Base-by-base conservation (phyloP, 2,888 invertebrate genomes). In the Tipula vernalis region DNA sequence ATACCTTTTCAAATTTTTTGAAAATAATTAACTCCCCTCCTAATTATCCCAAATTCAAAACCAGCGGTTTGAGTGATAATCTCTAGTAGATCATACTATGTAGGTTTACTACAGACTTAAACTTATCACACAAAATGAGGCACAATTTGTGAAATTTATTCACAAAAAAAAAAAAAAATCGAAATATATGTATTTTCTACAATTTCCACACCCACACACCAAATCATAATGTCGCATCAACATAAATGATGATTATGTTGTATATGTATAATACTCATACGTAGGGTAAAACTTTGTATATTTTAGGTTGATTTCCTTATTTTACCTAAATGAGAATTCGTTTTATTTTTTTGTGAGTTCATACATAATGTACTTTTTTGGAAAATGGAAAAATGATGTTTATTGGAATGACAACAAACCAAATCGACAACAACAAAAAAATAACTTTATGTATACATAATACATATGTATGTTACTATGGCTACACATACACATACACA, bases 331-430 rank as follows among this genome's bases (percentile, higher is more conserved):
- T 28, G 71, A 71, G 28, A 71, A 71, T 71, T 71, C 71, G 28
- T 71, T 71, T 71, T 28, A 28, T 10, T 10, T 44, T 10, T 44
- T 10, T 44, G 44, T 44, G 6, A 1, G 51, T 57, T 71, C 71
- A 3, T 71, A 28, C 28, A 71, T 28, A 71, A 28, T 71, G 71
- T 57, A 71, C 28, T 28, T 71, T 28, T 71, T 71, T 28, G 71
- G 71, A 71, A 71, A 71, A 71, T 71, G 71, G 71, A 71, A 71
- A 71, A 71, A 71, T 71, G 71, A 71, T 71, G 71, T 71, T 71
- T 71, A 71, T 71, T 71, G 71, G 71, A 71, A 71, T 71, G 71
- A 71, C 71, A 71, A 71, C 71, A 71, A 71, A 71, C 71, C 71
- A 71, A 71, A 71, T 71, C 71, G 71, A 71, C 28, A 28, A 1